Evolutionary conservation across 2,888 invertebrate species (phyloP).

Genomic region (Iphiclides podalirius): DNA sequence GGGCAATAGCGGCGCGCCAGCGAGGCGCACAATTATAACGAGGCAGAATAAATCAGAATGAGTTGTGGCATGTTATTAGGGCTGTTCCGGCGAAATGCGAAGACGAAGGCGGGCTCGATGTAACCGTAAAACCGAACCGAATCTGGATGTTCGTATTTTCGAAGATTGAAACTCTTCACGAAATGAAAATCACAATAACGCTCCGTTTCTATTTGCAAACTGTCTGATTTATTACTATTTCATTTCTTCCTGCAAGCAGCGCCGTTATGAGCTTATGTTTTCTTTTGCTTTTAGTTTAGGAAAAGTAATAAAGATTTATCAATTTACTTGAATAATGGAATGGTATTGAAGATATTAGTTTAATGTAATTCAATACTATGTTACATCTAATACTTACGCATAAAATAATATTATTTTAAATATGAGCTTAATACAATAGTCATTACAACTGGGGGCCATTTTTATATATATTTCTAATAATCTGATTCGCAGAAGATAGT

Average conservation of each 20-base stretch:
- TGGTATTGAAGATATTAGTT: no score
- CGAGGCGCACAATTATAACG: conserved; percentile 78
- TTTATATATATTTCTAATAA: conserved; percentile 4
- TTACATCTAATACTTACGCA: no score
- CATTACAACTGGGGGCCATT: no score
- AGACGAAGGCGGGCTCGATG: conserved; percentile 61
- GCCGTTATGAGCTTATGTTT: conserved; percentile 4
- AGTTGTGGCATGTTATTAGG: conserved; percentile 79
- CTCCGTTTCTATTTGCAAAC: conserved; percentile 34
- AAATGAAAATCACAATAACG: conserved; percentile 27
- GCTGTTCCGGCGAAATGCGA: conserved; percentile 67
- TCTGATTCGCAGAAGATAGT: conserved; percentile 23
- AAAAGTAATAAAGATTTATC: neutral
- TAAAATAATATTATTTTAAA: no score
- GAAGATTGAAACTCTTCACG: conserved; percentile 38
- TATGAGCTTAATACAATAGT: no score
- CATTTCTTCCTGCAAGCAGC: neutral
- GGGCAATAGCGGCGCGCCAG: conserved; percentile 66
- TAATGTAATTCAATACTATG: no score
- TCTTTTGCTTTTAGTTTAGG: conserved; percentile 1
- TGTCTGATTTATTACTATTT: conserved; percentile 25
- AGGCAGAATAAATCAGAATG: conserved; percentile 79
- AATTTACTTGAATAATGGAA: neutral
- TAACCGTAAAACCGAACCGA: conserved; percentile 50
- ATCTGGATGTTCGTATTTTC: conserved; percentile 46